A percentile compares a stretch with the other conserved stretches of the same genome.
These are phyloP conservation scores for Chelmon rostratus DNA, from an alignment of 2,797 vertebrate species.

Conservation along the genomic window DNA sequence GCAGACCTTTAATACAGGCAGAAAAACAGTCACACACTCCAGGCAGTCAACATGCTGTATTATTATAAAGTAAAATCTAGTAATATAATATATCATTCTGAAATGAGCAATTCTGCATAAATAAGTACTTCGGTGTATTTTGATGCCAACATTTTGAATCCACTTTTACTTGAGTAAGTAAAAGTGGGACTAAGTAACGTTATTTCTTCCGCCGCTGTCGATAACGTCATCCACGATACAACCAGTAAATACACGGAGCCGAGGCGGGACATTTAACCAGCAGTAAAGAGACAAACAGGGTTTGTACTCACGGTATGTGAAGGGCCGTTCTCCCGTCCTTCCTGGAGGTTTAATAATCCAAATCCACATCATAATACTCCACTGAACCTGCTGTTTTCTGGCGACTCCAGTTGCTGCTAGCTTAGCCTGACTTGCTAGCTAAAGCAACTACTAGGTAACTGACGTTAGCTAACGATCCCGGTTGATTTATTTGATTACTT, in stretches of 20 bases:
- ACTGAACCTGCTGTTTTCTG: not conserved
- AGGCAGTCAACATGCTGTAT: not conserved
- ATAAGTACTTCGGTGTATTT: no score
- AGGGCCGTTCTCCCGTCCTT: not conserved
- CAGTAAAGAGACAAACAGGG: not conserved
- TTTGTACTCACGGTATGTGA: not conserved
- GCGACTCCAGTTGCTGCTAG: not conserved
- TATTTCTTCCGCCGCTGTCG: no score
- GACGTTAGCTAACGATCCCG: not conserved
- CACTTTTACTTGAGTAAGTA: no score
- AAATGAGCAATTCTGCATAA: no score
- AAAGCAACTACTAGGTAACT: accelerated
- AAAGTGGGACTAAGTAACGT: no score
- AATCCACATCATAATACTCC: not conserved
- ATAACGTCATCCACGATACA: no score
- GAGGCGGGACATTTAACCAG: not conserved
- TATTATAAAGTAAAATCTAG: no score
- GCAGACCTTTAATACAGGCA: no score
- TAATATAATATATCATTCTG: no score
- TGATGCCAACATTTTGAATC: no score
- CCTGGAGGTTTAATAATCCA: not conserved
- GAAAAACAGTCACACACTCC: not conserved
- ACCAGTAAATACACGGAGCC: not conserved
- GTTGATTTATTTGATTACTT: not conserved
- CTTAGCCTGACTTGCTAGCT: not conserved